Evolutionary conservation across 2,888 invertebrate species (phyloP).

Genomic region (Ctena decussata): DNA sequence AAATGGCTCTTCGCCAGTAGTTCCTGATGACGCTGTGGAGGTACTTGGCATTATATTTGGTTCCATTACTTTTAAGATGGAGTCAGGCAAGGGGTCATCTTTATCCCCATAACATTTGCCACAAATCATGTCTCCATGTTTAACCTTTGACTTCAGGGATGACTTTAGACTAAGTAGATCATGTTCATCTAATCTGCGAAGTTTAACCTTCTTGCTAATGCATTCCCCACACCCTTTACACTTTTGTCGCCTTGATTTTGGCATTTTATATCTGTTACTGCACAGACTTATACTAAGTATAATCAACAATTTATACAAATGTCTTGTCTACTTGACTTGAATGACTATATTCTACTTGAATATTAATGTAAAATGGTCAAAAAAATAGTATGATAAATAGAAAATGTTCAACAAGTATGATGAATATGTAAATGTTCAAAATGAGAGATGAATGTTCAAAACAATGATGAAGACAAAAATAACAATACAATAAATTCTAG

Average conservation of each 20-base stretch:
- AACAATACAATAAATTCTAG: background rate
- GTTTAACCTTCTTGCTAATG: background rate
- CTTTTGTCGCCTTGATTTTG: background rate
- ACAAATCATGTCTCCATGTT: background rate
- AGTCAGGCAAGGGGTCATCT: background rate
- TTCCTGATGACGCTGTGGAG: background rate
- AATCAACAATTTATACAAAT: background rate
- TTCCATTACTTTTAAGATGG: background rate
- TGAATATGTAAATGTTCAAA: background rate
- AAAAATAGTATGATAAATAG: background rate
- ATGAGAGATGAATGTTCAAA: background rate
- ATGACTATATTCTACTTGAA: background rate
- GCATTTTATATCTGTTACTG: too few species aligned
- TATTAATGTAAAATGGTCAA: conserved; percentile 4
- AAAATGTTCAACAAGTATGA: conserved; percentile 3
- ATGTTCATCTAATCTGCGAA: background rate
- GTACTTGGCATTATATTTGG: background rate
- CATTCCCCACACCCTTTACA: conserved; percentile 1
- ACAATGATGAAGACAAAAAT: background rate
- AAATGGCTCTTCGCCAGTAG: background rate
- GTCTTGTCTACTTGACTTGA: background rate
- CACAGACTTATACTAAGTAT: background rate
- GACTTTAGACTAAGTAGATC: background rate
- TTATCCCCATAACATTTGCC: background rate
- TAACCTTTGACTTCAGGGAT: conserved; percentile 7